Conservation (phyloP, 2,113 vertebrate genomes). For the Ciconia stormi region DNA sequence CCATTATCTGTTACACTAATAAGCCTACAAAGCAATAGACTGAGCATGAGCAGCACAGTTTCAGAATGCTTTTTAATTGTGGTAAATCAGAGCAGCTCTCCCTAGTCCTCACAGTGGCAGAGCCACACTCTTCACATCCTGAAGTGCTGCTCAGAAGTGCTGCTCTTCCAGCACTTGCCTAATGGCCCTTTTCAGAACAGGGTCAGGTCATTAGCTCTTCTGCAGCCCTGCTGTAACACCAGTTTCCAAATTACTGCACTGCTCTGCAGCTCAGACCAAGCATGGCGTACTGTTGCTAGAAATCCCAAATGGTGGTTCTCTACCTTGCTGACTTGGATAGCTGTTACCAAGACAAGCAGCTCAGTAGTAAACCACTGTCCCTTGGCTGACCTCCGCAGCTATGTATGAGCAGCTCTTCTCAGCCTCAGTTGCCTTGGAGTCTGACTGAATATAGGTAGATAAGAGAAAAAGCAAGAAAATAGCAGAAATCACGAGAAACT, state of each 20-base stretch:
- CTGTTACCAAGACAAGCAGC: not conserved
- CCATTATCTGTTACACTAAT: not conserved
- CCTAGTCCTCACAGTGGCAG: not conserved
- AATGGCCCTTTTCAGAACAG: not conserved
- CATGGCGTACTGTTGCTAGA: not conserved
- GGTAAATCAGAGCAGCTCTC: not conserved
- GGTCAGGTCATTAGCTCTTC: not conserved
- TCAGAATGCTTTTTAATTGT: not conserved
- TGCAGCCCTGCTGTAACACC: not conserved
- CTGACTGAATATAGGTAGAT: not conserved
- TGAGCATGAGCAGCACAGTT: not conserved
- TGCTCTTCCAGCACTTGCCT: not conserved
- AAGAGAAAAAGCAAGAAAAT: not conserved
- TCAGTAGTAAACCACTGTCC: not conserved
- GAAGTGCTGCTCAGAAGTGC: not conserved
- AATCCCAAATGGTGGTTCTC: not conserved
- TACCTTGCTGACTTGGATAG: not conserved
- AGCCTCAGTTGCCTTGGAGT: not conserved
- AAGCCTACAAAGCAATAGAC: not conserved
- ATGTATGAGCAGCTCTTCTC: not conserved
- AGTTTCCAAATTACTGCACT: not conserved
- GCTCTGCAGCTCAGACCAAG: not conserved
- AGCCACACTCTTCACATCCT: not conserved
- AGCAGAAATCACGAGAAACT: not conserved
- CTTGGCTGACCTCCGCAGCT: constrained; percentile 20